A percentile compares a stretch with the other conserved stretches of the same genome.
Evolutionary conservation across 1,140 invertebrate species (phyloP).

Genomic region (Drosophila ohnishii): DNA sequence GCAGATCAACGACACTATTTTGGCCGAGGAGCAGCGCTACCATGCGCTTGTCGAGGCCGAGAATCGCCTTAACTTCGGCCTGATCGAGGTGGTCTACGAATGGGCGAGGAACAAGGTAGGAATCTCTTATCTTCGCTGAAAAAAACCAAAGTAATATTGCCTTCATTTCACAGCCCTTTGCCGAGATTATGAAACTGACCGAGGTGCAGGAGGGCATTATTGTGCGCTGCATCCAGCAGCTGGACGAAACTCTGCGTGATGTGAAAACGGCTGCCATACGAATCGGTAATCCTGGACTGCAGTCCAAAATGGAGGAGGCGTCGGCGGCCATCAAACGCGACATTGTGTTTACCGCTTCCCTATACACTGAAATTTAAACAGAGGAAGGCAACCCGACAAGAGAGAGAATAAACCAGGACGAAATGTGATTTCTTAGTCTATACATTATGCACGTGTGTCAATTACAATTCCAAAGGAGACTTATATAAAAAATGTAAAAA

Average conservation of each 20-base stretch:
- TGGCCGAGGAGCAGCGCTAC: constrained; percentile 64
- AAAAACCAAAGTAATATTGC: not conserved
- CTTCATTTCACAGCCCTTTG: constrained; percentile 87
- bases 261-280: constrained; percentile 96
- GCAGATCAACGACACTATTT: constrained; percentile 73
- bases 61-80: constrained; percentile 92
- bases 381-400: not conserved
- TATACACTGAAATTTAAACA: constrained; percentile 89
- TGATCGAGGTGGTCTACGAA: constrained; percentile 97
- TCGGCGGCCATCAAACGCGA: constrained; percentile 96
- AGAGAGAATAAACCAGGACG: constrained; percentile 14
- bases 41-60: constrained; percentile 67
- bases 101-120: constrained; percentile 94
- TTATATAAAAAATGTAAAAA: constrained; percentile 78
- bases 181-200: constrained; percentile 95
- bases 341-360: constrained; percentile 98
- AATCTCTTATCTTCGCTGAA: constrained; percentile 47
- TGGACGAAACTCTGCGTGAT: constrained; percentile 96
- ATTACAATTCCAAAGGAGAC: constrained; percentile 68
- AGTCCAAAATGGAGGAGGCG: constrained; percentile 97
- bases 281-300: constrained; percentile 95
- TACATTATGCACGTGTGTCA: constrained; percentile 66
- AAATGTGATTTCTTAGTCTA: constrained; percentile 58
- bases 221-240: constrained; percentile 97
- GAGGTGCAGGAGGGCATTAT: constrained; percentile 99